Evolutionary conservation across 2,888 invertebrate species (phyloP).

Genomic region (Tenthredo amoena): DNA sequence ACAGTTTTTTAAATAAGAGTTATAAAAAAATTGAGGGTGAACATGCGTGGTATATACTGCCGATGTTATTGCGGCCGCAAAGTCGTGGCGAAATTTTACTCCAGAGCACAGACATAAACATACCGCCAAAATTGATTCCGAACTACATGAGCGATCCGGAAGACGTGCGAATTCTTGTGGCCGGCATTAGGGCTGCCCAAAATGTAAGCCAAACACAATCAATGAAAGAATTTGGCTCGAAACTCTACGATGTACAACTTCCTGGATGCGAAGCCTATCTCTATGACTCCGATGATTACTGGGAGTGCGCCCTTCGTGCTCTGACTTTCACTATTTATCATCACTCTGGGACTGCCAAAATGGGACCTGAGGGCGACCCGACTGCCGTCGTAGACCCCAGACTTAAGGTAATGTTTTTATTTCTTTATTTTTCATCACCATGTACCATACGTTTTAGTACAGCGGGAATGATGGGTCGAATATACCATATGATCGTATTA

Average conservation of each 20-base stretch:
- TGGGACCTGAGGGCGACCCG: conserved; percentile 83
- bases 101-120: conserved; percentile 82
- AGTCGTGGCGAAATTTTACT: conserved; percentile 85
- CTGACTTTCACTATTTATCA: conserved; percentile 87
- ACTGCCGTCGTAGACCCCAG: conserved; percentile 84
- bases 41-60: conserved; percentile 82
- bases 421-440: too few species aligned
- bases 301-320: conserved; percentile 84
- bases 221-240: conserved; percentile 81
- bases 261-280: conserved; percentile 81
- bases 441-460: too few species aligned
- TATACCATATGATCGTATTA: too few species aligned
- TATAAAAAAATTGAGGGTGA: conserved; percentile 80
- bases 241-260: conserved; percentile 79
- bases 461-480: too few species aligned
- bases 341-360: conserved; percentile 83
- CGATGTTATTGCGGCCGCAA: conserved; percentile 84
- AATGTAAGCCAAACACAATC: conserved; percentile 82
- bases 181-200: conserved; percentile 81
- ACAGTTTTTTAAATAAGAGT: conserved; percentile 80
- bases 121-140: conserved; percentile 84
- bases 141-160: conserved; percentile 84
- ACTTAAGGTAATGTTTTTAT: conserved; percentile 72
- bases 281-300: conserved; percentile 84
- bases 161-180: conserved; percentile 83